phyloP scores from a whole-genome alignment of 2,113 vertebrate genomes.

The Leuciscus idus region DNA sequence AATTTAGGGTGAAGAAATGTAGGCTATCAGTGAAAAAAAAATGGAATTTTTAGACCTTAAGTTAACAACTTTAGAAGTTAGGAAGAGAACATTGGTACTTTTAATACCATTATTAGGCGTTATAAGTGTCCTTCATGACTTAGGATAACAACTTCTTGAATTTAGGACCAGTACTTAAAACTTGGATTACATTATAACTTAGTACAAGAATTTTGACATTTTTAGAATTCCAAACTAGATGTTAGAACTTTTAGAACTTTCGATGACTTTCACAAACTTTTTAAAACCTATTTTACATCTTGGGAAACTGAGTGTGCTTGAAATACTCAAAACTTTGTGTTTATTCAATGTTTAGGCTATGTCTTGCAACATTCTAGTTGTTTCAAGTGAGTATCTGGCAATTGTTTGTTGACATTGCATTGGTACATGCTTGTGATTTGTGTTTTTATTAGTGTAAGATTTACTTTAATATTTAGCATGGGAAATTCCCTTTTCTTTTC shows the following conservation, averaged over 20 bases:
- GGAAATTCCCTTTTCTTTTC: not conserved
- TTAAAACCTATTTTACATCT: not conserved
- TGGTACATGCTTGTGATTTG: not conserved
- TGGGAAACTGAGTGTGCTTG: not conserved
- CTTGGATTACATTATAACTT: not conserved
- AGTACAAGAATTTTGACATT: not conserved
- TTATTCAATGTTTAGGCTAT: too few relatives aligned
- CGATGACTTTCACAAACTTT: not conserved
- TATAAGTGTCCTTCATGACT: not conserved
- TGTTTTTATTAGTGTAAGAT: not conserved
- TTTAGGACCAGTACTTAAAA: not conserved
- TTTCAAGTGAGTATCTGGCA: not conserved
- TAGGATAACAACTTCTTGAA: too few relatives aligned
- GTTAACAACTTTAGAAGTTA: not conserved
- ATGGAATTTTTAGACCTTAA: not conserved
- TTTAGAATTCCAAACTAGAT: not conserved
- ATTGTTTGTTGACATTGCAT: not conserved
- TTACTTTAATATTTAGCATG: not conserved
- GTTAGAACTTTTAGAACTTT: not conserved
- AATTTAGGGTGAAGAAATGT: not conserved
- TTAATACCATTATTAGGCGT: not conserved
- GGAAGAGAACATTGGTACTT: not conserved
- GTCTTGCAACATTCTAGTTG: not conserved
- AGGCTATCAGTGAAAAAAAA: not conserved
- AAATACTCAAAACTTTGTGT: not conserved